Evolutionary conservation across 2,888 invertebrate genomes (phyloP).

Genomic region (Synergus itoensis): DNA sequence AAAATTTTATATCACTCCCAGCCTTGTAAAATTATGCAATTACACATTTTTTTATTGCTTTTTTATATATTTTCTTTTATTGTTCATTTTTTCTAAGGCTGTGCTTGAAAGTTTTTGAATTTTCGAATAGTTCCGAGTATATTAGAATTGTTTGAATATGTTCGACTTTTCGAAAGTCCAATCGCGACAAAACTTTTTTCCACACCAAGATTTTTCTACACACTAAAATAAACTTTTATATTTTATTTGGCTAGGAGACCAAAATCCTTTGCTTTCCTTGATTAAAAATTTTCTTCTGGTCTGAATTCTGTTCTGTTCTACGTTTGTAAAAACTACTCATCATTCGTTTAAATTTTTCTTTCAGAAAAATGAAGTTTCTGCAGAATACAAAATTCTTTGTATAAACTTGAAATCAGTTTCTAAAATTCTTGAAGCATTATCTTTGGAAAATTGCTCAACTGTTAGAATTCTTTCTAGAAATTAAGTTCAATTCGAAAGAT

Average conservation of each 20-base stretch:
- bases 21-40: background rate
- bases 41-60: slow-evolving; percentile 20
- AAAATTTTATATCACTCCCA: slow-evolving; percentile 8
- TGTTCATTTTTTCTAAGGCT: too few relatives aligned
- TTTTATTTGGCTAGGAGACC: background rate
- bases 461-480: background rate
- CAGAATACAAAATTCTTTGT: background rate
- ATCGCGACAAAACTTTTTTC: too few relatives aligned
- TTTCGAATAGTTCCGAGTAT: too few relatives aligned
- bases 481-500: background rate
- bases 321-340: background rate
- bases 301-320: too few relatives aligned
- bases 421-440: background rate
- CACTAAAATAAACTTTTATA: background rate
- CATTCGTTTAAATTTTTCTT: background rate
- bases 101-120: too few relatives aligned
- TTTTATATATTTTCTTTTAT: background rate
- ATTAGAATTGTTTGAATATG: too few relatives aligned
- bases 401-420: background rate
- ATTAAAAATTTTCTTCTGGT: too few relatives aligned
- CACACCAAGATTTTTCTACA: too few relatives aligned
- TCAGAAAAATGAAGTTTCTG: background rate
- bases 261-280: too few relatives aligned
- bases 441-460: background rate
- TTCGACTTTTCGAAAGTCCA: too few relatives aligned